Base-by-base conservation (phyloP, 2,797 vertebrate species). In the Melanogrammus aeglefinus region DNA sequence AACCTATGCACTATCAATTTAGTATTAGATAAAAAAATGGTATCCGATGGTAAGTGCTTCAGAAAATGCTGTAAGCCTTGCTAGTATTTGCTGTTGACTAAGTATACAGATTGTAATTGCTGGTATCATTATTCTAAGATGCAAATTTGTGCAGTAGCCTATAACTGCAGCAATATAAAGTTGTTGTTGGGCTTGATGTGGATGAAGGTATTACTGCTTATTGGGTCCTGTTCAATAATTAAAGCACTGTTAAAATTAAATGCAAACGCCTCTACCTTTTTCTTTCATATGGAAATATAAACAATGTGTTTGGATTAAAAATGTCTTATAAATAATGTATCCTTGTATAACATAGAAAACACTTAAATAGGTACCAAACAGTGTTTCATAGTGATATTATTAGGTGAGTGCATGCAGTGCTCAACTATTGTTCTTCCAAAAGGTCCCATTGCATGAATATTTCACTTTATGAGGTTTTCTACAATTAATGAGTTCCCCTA, bases 211-310 rank as follows among this genome's bases (percentile, higher is more conserved):
- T 72, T 5, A 6, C 12, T 72, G 70, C 31, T 71, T 71, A 13
- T 16, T 16, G 0, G 10, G 69, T 71, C 5, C 14, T 72, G 16
- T 72, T 72, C 70, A 31, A 72, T 16, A 33, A 75, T 88, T 87
- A 85, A 89, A 78, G 10, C 12, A 66, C 39, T 76, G 1, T n/a
- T n/a, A n/a, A n/a, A n/a, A n/a, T n/a, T n/a, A n/a, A n/a, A 57
- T 75, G 77, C 75, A 76, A 47, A 21, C 72, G n/a, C 6, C n/a
- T 77, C 41, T 74, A 31, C 31, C 9, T 84, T 1, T 57, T 77
- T 6, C 33, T 6, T 70, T 69, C 72, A 63, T 3, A 21, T 66
- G 27, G 7, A 70, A 29, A 70, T 57, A 70, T 31, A 1, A 70
- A 70, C 27, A 70, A 12, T n/a, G 63, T 36, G 13, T 57, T 57